These are phyloP conservation scores for Leptura quadrifasciata DNA, from an alignment of 2,888 invertebrate genomes.

Conservation along the genomic window DNA sequence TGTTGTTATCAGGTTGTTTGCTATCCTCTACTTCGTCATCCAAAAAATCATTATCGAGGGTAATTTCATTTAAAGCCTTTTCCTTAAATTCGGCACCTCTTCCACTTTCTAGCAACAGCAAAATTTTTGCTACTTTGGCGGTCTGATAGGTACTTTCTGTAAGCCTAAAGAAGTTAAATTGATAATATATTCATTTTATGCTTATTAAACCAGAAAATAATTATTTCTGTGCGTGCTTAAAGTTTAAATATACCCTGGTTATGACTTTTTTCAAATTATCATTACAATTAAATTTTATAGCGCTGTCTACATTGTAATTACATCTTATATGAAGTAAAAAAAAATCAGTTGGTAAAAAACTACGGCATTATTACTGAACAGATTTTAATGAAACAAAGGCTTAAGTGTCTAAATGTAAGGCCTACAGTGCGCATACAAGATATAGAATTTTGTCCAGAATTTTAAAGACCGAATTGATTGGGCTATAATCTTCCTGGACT, in stretches of 20 bases:
- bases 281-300: no score
- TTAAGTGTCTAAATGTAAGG: no score
- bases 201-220: neutral
- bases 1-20: neutral
- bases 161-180: neutral
- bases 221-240: no score
- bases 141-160: neutral
- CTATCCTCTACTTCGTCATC: neutral
- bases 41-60: neutral
- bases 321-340: no score
- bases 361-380: no score
- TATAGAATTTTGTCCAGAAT: no score
- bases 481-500: no score
- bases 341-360: no score
- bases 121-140: neutral
- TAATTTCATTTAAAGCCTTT: neutral
- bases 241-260: neutral
- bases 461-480: no score
- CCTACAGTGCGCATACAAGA: no score
- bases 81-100: neutral
- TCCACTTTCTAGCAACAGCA: neutral
- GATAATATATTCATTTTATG: neutral
- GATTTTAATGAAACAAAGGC: no score
- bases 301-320: no score
- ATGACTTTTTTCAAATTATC: neutral